phyloP scores from a whole-genome alignment of 2,113 vertebrate species.

The Xenopus borealis region DNA sequence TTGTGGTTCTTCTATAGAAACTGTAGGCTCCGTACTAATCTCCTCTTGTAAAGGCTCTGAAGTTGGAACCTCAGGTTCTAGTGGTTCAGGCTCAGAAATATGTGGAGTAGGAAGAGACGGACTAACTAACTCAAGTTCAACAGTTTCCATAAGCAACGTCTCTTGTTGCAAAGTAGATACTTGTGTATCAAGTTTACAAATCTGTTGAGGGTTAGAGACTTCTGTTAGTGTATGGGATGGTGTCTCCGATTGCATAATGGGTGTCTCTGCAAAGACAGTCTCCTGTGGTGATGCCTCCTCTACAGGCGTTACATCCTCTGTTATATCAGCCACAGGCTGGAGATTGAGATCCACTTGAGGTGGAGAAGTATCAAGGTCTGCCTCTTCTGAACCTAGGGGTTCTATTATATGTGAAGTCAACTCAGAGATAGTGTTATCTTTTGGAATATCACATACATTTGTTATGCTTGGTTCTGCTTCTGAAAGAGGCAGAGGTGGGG shows the following conservation, averaged over 20 bases:
- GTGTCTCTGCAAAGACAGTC: background rate
- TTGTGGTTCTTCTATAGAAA: constrained; percentile 29
- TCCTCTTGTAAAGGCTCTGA: constrained; percentile 7
- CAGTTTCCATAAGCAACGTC: background rate
- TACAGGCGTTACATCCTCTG: constrained; percentile 13
- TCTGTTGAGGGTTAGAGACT: background rate
- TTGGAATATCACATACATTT: constrained; percentile 56
- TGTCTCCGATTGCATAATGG: background rate
- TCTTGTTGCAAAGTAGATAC: constrained; percentile 7
- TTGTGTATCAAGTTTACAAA: background rate
- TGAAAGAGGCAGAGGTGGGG: constrained; percentile 62
- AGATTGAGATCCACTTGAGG: constrained; percentile 28
- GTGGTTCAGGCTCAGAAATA: background rate
- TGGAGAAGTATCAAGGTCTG: constrained; percentile 56
- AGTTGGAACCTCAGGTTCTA: constrained; percentile 13
- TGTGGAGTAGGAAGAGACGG: background rate
- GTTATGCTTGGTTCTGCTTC: background rate
- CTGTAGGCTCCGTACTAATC: constrained; percentile 20
- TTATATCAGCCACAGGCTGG: constrained; percentile 50
- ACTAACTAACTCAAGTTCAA: background rate
- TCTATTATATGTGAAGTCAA: constrained; percentile 56
- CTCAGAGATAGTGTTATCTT: constrained; percentile 67
- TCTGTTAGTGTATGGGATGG: background rate
- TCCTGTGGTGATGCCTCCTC: background rate
- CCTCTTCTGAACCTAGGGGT: constrained; percentile 51